Conservation (phyloP, 2,797 vertebrate species). For the Sebastes iracundus region DNA sequence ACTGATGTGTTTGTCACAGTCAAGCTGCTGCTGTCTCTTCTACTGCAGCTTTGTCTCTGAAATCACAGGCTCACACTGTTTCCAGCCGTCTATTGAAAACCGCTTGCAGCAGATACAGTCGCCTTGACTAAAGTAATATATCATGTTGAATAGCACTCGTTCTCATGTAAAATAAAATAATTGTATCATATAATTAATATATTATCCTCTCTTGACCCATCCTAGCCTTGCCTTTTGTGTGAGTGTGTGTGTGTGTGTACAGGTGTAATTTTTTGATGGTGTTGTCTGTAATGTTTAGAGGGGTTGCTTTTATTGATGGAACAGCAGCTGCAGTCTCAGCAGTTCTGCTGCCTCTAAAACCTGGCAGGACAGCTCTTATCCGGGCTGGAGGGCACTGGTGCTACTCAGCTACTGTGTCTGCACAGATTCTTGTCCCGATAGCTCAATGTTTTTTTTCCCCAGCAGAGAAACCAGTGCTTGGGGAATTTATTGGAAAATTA, state of each 20-base stretch:
- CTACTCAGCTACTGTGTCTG: slow-evolving; percentile 20
- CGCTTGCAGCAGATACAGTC: background rate
- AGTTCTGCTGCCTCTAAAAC: slow-evolving; percentile 36
- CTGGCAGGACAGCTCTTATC: slow-evolving; percentile 25
- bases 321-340: slow-evolving; percentile 50
- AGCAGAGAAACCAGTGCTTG: background rate
- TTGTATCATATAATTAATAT: slow-evolving; percentile 24
- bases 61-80: slow-evolving; percentile 10
- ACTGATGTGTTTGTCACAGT: background rate
- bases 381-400: slow-evolving; percentile 11
- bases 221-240: background rate
- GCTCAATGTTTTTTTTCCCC: slow-evolving; percentile 17
- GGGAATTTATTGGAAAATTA: slow-evolving; percentile 3
- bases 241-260: background rate
- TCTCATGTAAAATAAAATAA: background rate
- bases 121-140: slow-evolving; percentile 1
- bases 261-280: slow-evolving; percentile 15
- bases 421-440: slow-evolving; percentile 18
- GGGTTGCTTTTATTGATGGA: slow-evolving; percentile 46
- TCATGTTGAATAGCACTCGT: slow-evolving; percentile 1
- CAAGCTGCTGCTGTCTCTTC: slow-evolving; percentile 7
- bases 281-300: slow-evolving; percentile 23
- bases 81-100: slow-evolving; percentile 34
- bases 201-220: background rate
- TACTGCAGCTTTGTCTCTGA: slow-evolving; percentile 16